These are phyloP conservation scores for Dryas iulia DNA, from an alignment of 1,140 invertebrate species.

Conservation along the genomic window DNA sequence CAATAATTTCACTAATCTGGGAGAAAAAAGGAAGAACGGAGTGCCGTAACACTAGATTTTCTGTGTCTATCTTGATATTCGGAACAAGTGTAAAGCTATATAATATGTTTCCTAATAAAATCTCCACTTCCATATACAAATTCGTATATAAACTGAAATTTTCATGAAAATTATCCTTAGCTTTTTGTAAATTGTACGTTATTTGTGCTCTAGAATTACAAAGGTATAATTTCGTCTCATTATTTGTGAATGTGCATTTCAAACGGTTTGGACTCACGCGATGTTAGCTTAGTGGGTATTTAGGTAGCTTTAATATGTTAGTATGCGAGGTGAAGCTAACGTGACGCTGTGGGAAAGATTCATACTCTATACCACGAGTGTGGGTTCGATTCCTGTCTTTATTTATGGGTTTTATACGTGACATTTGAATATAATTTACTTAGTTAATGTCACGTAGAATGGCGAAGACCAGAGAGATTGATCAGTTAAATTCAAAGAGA, in stretches of 20 bases:
- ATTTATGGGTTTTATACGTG: no score
- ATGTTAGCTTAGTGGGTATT: neutral
- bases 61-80: no score
- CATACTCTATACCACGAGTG: neutral
- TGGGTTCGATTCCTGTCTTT: no score
- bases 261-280: constrained; percentile 12
- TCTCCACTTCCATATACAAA: neutral
- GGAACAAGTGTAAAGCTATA: no score
- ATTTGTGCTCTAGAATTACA: neutral
- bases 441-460: no score
- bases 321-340: neutral
- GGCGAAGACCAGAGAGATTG: no score
- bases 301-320: neutral
- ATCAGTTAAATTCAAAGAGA: no score
- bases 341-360: neutral
- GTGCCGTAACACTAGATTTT: no score
- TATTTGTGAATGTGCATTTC: constrained; percentile 13
- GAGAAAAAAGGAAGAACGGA: no score
- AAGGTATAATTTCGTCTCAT: constrained; percentile 15
- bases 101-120: neutral
- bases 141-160: no score
- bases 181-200: neutral
- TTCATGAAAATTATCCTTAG: neutral
- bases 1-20: no score
- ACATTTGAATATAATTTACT: no score